phyloP scores from a whole-genome alignment of 1,140 invertebrate genomes.

The Asbolus verrucosus region DNA sequence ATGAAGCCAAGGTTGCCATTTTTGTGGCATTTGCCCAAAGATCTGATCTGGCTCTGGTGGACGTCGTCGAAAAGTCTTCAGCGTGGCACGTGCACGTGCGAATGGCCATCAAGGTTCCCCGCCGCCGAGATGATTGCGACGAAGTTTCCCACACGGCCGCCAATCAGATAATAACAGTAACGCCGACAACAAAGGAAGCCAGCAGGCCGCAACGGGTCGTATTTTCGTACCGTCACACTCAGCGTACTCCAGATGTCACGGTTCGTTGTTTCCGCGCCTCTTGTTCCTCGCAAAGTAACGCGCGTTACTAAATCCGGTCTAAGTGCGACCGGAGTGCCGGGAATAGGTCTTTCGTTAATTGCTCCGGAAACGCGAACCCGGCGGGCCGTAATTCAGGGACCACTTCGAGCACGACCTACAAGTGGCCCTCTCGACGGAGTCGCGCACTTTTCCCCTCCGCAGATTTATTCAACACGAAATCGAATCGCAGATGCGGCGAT shows the following conservation, averaged over 20 bases:
- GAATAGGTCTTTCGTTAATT: conserved; percentile 44
- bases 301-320: conserved; percentile 41
- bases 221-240: conserved; percentile 42
- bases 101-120: too few species aligned
- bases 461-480: conserved; percentile 1
- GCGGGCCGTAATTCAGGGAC: conserved; percentile 14
- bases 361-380: conserved; percentile 33
- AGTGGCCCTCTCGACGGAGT: too few species aligned
- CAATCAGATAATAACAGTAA: conserved; percentile 11
- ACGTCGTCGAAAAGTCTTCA: too few species aligned
- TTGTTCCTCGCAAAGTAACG: conserved; percentile 39
- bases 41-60: too few species aligned
- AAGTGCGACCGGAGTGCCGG: conserved; percentile 34
- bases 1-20: too few species aligned
- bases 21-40: too few species aligned
- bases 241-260: conserved; percentile 44
- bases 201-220: conserved; percentile 13
- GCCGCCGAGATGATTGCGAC: too few species aligned
- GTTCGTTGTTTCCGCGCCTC: conserved; percentile 45
- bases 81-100: too few species aligned
- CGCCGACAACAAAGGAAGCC: neutral
- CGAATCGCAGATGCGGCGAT: conserved; percentile 8
- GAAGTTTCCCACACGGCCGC: too few species aligned
- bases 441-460: too few species aligned
- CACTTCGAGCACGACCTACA: conserved; percentile 5